Conservation (phyloP, 2,113 vertebrate genomes). For the Nansenia antarctica region DNA sequence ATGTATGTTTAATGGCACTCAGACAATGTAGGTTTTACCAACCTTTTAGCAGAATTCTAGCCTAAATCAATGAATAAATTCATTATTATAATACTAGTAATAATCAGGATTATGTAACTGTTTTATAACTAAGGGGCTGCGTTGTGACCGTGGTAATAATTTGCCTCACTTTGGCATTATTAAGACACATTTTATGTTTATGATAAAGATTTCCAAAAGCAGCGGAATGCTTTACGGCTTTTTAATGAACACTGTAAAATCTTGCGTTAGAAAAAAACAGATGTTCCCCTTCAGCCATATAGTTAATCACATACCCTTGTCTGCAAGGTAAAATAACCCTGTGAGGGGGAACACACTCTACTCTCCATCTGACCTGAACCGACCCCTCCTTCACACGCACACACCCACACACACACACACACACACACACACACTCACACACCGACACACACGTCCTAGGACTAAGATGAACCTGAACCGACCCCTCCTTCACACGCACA, state of each 20-base stretch:
- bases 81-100: slow-evolving; percentile 22
- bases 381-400: slow-evolving; percentile 44
- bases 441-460: too few relatives aligned
- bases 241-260: slow-evolving; percentile 73
- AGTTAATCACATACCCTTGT: slow-evolving; percentile 72
- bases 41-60: slow-evolving; percentile 6
- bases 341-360: slow-evolving; percentile 47
- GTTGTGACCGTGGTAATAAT: slow-evolving; percentile 43
- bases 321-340: slow-evolving; percentile 43
- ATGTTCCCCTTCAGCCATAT: slow-evolving; percentile 59
- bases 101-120: slow-evolving; percentile 42
- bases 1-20: slow-evolving; percentile 18
- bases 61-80: slow-evolving; percentile 34
- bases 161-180: slow-evolving; percentile 54
- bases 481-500: background rate
- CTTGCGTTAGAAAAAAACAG: slow-evolving; percentile 60
- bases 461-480: too few relatives aligned
- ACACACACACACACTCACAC: too few relatives aligned
- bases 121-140: slow-evolving; percentile 39
- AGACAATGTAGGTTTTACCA: background rate
- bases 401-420: background rate
- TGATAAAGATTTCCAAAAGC: slow-evolving; percentile 63
- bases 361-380: slow-evolving; percentile 55
- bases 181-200: slow-evolving; percentile 64
- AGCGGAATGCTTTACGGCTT: slow-evolving; percentile 63